phyloP scores from a whole-genome alignment of 2,797 vertebrate species.

The Bufotes viridis region DNA sequence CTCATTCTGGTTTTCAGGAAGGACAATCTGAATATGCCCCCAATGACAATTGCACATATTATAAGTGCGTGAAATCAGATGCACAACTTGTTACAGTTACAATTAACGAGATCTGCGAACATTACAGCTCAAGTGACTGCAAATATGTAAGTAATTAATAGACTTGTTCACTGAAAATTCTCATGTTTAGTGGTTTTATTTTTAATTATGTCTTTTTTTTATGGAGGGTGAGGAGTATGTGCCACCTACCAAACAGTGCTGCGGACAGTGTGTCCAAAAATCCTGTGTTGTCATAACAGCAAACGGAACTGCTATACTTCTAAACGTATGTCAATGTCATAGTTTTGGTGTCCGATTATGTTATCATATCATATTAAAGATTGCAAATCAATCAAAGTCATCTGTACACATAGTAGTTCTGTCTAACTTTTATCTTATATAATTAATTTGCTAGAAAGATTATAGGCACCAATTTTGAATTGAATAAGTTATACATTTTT shows the following conservation, averaged over 20 bases:
- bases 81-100: not conserved
- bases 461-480: too few relatives aligned
- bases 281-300: not conserved
- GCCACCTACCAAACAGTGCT: not conserved
- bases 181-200: not conserved
- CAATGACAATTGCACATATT: not conserved
- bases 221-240: not conserved
- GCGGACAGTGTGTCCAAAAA: not conserved
- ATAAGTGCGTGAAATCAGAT: not conserved
- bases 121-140: not conserved
- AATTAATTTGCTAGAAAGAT: too few relatives aligned
- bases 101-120: not conserved
- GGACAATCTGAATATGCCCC: not conserved
- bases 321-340: not conserved
- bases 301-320: not conserved
- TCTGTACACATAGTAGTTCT: too few relatives aligned
- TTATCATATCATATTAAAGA: too few relatives aligned
- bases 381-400: too few relatives aligned
- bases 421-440: too few relatives aligned
- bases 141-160: not conserved
- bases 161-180: not conserved
- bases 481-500: too few relatives aligned
- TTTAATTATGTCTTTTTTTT: not conserved
- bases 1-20: conserved; percentile 16
- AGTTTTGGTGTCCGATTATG: not conserved